These are phyloP conservation scores for Probaryconus sp. DNA, from an alignment of 1,140 invertebrate species.

Conservation along the genomic window DNA sequence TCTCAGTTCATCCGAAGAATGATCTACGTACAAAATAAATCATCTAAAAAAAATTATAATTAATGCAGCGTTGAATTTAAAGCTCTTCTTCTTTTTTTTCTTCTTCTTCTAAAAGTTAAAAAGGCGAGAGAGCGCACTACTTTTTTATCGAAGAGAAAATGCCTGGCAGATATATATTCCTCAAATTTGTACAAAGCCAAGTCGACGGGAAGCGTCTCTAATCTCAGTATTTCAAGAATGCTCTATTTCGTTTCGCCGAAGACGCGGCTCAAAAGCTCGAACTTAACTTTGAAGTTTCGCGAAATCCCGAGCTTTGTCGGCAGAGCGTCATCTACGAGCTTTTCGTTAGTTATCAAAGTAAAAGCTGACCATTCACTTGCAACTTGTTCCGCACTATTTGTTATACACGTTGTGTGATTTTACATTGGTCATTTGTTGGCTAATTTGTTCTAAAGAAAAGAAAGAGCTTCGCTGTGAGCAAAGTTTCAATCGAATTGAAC, in stretches of 20 bases:
- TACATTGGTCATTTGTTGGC: neutral
- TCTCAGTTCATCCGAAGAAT: constrained; percentile 11
- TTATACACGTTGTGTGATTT: constrained; percentile 27
- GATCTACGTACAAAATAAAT: constrained; percentile 30
- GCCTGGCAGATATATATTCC: constrained; percentile 28
- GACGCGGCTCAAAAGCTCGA: constrained; percentile 33
- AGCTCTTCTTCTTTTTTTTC: neutral
- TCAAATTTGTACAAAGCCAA: constrained; percentile 41
- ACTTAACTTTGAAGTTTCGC: constrained; percentile 42
- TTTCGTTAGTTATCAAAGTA: constrained; percentile 37
- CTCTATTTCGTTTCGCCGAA: constrained; percentile 41
- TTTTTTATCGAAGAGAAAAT: constrained; percentile 21
- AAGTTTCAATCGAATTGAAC: too few species aligned
- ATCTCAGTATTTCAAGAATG: constrained; percentile 54
- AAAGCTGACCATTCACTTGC: constrained; percentile 47
- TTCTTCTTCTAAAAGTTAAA: constrained; percentile 2
- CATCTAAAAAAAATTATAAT: constrained; percentile 16
- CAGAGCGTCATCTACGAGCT: constrained; percentile 22
- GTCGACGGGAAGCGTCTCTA: constrained; percentile 24
- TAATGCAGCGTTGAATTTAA: constrained; percentile 16
- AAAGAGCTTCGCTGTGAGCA: too few species aligned
- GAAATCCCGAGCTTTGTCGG: constrained; percentile 28
- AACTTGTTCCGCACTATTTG: constrained; percentile 42
- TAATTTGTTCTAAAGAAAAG: neutral
- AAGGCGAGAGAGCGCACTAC: neutral